These are phyloP conservation scores for Amiota mariae DNA, from an alignment of 2,888 invertebrate genomes.

Conservation along the genomic window DNA sequence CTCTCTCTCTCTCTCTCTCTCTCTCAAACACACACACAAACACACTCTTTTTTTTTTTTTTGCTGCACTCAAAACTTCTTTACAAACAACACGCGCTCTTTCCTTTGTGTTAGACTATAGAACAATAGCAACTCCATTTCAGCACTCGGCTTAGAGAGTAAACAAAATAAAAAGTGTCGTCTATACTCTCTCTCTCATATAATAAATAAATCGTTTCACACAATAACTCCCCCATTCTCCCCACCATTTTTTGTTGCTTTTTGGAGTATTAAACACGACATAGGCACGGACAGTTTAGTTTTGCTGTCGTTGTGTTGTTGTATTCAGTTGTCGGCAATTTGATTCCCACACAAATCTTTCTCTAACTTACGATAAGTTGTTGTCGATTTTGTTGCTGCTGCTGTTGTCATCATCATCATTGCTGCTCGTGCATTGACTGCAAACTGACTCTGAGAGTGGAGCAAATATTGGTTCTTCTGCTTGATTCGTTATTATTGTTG, in stretches of 20 bases:
- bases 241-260: conserved; percentile 16
- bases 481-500: conserved; percentile 12
- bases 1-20: neutral
- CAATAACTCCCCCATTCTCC: conserved; percentile 25
- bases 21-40: conserved; percentile 26
- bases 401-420: conserved; percentile 4
- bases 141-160: conserved; percentile 1
- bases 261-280: conserved; percentile 4
- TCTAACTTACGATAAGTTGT: neutral
- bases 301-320: conserved; percentile 42
- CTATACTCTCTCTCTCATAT: neutral
- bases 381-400: neutral
- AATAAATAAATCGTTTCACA: neutral
- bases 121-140: too few relatives aligned
- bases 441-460: conserved; percentile 1
- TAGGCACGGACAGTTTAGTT: neutral
- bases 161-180: conserved; percentile 11
- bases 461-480: conserved; percentile 18
- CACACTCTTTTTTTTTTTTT: conserved; percentile 9
- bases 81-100: conserved; percentile 33
- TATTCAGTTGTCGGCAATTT: conserved; percentile 57
- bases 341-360: conserved; percentile 71
- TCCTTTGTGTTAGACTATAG: too few relatives aligned
- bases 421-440: conserved; percentile 15
- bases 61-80: conserved; percentile 1